Conservation (phyloP, 1,140 invertebrate genomes). For the Aradophagus sp. region DNA sequence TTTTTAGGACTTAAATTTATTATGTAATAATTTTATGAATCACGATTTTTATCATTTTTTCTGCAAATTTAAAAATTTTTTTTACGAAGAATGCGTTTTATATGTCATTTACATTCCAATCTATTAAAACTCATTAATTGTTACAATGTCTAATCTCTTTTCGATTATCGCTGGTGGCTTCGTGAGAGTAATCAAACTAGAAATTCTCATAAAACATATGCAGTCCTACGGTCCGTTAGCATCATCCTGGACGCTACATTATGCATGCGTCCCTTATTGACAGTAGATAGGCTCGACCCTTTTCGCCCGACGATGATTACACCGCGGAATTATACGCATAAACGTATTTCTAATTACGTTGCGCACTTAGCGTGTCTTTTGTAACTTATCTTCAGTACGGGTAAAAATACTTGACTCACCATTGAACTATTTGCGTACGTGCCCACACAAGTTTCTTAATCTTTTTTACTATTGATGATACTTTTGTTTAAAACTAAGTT, state of each 20-base stretch:
- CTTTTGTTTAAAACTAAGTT: no score
- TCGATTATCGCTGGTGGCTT: not conserved
- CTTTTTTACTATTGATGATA: no score
- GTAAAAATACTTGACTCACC: slow-evolving; percentile 32
- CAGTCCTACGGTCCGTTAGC: slow-evolving; percentile 18
- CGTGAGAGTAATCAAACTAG: slow-evolving; percentile 6
- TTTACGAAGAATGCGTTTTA: no score
- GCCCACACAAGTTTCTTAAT: no score
- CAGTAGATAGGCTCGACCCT: slow-evolving; percentile 35
- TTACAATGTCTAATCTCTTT: slow-evolving; percentile 2
- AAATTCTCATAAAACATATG: slow-evolving; percentile 26
- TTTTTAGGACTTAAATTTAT: no score
- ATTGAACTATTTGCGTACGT: slow-evolving; percentile 10
- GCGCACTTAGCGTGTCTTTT: slow-evolving; percentile 20
- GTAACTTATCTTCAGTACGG: slow-evolving; percentile 10
- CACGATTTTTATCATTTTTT: no score
- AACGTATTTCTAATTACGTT: slow-evolving; percentile 56
- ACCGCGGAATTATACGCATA: slow-evolving; percentile 42
- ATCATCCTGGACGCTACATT: slow-evolving; percentile 41
- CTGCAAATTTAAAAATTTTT: no score
- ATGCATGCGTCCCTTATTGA: slow-evolving; percentile 53
- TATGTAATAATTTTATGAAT: no score
- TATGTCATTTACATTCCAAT: no score
- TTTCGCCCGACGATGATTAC: slow-evolving; percentile 31
- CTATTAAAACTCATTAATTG: no score